Base-by-base conservation (phyloP, 2,888 invertebrate species). In the Pristionchus mayeri region DNA sequence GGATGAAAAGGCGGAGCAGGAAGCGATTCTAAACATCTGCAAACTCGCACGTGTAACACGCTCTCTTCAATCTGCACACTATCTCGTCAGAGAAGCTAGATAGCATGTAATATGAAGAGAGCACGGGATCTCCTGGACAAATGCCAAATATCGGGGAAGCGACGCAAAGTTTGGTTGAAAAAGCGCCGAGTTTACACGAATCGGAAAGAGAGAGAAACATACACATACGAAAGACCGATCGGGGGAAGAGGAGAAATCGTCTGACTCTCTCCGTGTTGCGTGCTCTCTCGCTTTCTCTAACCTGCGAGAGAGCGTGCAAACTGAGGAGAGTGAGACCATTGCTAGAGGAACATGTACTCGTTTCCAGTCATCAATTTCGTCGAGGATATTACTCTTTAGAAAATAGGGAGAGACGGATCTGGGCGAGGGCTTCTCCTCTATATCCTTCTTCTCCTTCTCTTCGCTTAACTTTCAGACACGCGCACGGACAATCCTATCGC, bases 331-430 rank as follows among this genome's bases (percentile, higher is more conserved):
- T 6, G 27, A 63, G 63, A 63, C 16, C 27, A 63, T 4, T 7
- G 63, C 16, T 18, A 50, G 34, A n/a, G 76, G 71, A 71, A 71
- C 71, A 71, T 71, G 40, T 71, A 71, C 71, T 71, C 71, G n/a
- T n/a, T 40, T 71, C n/a, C 44, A 71, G 24, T 40, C 71, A 71
- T 44, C 71, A 63, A 37, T 71, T 71, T 71, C 67, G 11, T 1
- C 18, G n/a, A n/a, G 71, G 50, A 78, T 78, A 78, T 78, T 48
- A 78, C 27, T 78, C 30, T 30, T 63, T 63, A 27, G 16, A 63
- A 7, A 44, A 44, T n/a, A 16, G 24, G 34, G 67, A 37, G 37
- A 67, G 13, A n/a, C 40, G 71, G 71, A 71, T 71, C 71, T 24
- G 9, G 9, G 13, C 13, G 54, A 54, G 44, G 13, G 30, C 34